phyloP scores from a whole-genome alignment of 1,140 invertebrate species.

The Ceratitis capitata region DNA sequence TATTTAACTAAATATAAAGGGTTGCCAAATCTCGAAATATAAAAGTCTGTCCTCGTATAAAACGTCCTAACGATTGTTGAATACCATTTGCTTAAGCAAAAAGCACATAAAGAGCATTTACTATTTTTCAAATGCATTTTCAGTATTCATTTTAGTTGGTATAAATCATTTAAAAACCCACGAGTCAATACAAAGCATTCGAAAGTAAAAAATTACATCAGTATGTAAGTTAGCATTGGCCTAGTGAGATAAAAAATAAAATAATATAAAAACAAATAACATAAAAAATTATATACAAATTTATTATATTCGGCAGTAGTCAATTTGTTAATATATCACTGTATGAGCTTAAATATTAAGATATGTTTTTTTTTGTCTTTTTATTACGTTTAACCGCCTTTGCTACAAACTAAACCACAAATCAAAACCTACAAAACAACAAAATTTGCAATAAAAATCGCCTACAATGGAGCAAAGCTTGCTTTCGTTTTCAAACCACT shows the following conservation, averaged over 20 bases:
- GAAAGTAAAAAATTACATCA: neutral
- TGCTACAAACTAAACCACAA: neutral
- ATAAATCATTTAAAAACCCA: too few species aligned
- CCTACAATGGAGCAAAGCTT: conserved; percentile 19
- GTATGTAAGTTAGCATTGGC: neutral
- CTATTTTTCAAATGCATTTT: too few species aligned
- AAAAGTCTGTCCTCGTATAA: too few species aligned
- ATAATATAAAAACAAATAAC: neutral
- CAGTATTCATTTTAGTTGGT: too few species aligned
- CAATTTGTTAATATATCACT: neutral
- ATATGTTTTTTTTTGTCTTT: neutral
- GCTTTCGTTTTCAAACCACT: conserved; percentile 22
- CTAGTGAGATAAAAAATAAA: neutral
- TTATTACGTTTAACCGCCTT: neutral
- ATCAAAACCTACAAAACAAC: neutral
- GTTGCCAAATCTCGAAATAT: too few species aligned
- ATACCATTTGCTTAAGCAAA: too few species aligned
- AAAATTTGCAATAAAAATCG: conserved; percentile 19
- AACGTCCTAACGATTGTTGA: too few species aligned
- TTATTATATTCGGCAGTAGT: neutral
- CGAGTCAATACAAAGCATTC: neutral
- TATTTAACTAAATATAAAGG: too few species aligned
- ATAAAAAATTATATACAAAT: neutral
- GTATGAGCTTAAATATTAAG: neutral
- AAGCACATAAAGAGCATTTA: too few species aligned